Base-by-base conservation (phyloP, 2,888 invertebrate species). In the Sericinus montela region DNA sequence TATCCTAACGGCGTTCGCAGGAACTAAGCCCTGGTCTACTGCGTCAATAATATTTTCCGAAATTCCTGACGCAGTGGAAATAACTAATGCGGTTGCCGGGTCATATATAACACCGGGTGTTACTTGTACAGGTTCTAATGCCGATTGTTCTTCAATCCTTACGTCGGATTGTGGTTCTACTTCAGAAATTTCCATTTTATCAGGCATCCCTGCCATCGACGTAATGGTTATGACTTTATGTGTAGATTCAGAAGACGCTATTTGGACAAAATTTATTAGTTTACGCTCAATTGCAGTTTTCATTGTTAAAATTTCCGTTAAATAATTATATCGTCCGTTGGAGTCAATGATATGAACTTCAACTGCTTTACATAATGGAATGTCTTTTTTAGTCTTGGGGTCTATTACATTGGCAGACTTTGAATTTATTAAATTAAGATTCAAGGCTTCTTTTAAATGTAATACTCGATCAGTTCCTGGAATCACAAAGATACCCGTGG, bases 381-480 rank as follows among this genome's bases (percentile, higher is more conserved):
- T 77, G 69, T 92, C 91, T 67, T 94, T 92, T 44, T 92, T 92
- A 49, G 92, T 92, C 57, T 90, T 91, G 1, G 95, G 93, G 74
- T 98, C 96, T 23, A 96, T 78, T 0, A 98, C 96, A 45, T 92
- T 82, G 10, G 95, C 96, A 0, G 97, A 97, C 55, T 93, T 90
- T 11, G 94, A 92, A 79, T 97, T 94, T 38, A 98, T 94, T 16
- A 98, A 93, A 69, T 95, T 93, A 52, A 96, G 90, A 63, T 93
- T 93, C 36, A 98, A 90, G 60, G 98, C 96, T 75, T 98, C 97
- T 73, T 95, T 93, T 59, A 98, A 94, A 52, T 94, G 94, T 37
- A 97, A 92, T 46, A 94, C 84, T 58, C 96, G 90, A 72, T 97
- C 97, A 5, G 97, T 96, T 10, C 94, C 94, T 1, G 96, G 95